phyloP scores from a whole-genome alignment of 2,113 vertebrate species.

The Sarotherodon lohbergeri region DNA sequence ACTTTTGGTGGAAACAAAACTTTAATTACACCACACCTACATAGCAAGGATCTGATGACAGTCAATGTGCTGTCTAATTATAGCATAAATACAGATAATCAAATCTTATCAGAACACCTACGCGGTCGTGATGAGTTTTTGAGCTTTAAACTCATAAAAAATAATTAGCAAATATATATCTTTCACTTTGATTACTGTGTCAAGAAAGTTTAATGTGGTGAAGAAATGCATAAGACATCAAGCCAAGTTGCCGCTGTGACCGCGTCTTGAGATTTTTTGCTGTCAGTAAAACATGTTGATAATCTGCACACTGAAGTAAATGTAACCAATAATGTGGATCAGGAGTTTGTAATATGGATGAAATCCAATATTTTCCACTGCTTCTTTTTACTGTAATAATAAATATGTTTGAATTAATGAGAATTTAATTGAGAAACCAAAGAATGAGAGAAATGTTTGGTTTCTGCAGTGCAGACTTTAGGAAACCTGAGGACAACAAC shows the following conservation, averaged over 20 bases:
- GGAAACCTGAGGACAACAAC: not conserved
- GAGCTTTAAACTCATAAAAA: not conserved
- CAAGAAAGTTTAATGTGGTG: not conserved
- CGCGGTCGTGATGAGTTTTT: not conserved
- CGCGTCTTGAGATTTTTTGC: not conserved
- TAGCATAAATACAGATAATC: not conserved
- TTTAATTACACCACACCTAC: not conserved
- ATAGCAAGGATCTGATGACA: not conserved
- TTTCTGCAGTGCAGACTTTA: not conserved
- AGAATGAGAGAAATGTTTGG: not conserved
- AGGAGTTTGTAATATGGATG: not conserved
- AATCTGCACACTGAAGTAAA: not conserved
- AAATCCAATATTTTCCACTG: not conserved
- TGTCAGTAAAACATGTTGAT: not conserved
- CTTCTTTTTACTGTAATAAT: not conserved
- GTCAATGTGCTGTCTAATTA: not conserved
- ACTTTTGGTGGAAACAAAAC: not conserved
- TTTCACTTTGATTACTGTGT: not conserved
- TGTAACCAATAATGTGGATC: not conserved
- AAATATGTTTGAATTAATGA: not conserved
- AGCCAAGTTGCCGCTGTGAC: not conserved
- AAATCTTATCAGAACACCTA: not conserved
- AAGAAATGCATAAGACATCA: not conserved
- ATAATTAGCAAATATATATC: not conserved
- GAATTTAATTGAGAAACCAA: not conserved